Percentiles rank a stretch among this genome's conserved stretches.
phyloP scores from a whole-genome alignment of 1,140 invertebrate genomes.

The Apis cerana region DNA sequence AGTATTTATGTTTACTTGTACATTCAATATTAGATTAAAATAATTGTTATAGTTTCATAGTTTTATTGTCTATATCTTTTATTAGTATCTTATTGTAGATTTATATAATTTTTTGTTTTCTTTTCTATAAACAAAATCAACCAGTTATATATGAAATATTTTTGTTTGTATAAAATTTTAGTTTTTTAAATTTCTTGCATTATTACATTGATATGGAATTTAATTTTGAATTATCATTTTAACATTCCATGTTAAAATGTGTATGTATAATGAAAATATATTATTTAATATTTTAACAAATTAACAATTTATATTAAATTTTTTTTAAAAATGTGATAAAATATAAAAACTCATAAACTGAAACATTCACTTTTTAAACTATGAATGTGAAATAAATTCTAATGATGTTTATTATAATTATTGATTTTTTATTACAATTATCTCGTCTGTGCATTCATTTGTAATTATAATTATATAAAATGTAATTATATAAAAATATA shows the following conservation, averaged over 20 bases:
- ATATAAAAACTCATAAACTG: not conserved
- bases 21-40: constrained; percentile 66
- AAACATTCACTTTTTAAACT: not conserved
- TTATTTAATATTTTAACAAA: not conserved
- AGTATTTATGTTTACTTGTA: constrained; percentile 59
- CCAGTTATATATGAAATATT: constrained; percentile 24
- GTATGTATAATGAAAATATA: not conserved
- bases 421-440: constrained; percentile 17
- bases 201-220: constrained; percentile 42
- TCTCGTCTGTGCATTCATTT: constrained; percentile 61
- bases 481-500: constrained; percentile 19
- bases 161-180: constrained; percentile 25
- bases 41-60: constrained; percentile 73
- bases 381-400: not conserved
- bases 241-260: constrained; percentile 55
- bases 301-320: not conserved
- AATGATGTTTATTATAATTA: not conserved
- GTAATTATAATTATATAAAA: constrained; percentile 19
- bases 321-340: not conserved
- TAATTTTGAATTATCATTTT: constrained; percentile 63
- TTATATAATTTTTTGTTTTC: constrained; percentile 47
- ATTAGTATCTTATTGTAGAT: constrained; percentile 72
- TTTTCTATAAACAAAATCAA: constrained; percentile 21
- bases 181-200: constrained; percentile 44
- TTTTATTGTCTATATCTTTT: constrained; percentile 52